phyloP scores from a whole-genome alignment of 2,888 invertebrate species.

The Tuberolachnus salignus region DNA sequence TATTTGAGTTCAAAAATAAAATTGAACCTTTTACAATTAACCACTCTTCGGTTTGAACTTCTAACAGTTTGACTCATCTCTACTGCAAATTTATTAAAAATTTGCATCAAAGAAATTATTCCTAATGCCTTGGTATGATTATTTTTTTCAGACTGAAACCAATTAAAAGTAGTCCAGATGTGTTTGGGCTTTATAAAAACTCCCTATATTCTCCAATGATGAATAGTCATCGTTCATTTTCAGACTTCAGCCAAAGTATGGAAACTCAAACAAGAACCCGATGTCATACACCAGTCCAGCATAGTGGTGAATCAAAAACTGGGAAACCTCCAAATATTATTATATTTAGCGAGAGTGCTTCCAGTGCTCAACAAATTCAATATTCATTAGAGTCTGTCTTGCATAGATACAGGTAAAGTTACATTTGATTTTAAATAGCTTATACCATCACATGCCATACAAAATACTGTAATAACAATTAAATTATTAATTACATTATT shows the following conservation, averaged over 20 bases:
- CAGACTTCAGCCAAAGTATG: constrained; percentile 41
- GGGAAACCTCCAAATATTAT: constrained; percentile 80
- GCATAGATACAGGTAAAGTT: constrained; percentile 75
- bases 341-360: constrained; percentile 79
- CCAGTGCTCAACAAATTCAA: constrained; percentile 76
- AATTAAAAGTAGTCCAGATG: constrained; percentile 54
- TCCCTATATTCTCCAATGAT: constrained; percentile 25
- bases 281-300: constrained; percentile 53
- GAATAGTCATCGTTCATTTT: constrained; percentile 54
- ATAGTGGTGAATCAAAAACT: constrained; percentile 57
- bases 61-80: too few species aligned
- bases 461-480: too few species aligned
- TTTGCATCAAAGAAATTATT: too few species aligned
- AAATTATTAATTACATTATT: too few species aligned
- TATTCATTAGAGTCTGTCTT: constrained; percentile 72
- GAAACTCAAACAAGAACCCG: constrained; percentile 35
- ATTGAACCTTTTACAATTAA: too few species aligned
- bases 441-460: too few species aligned
- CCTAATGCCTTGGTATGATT: neutral
- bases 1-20: too few species aligned
- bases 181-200: constrained; percentile 36
- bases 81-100: neutral
- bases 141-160: constrained; percentile 47
- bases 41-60: too few species aligned
- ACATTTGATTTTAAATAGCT: neutral